These are phyloP conservation scores for Erethizon dorsatum DNA, from an alignment of 2,797 vertebrate species.

Conservation along the genomic window DNA sequence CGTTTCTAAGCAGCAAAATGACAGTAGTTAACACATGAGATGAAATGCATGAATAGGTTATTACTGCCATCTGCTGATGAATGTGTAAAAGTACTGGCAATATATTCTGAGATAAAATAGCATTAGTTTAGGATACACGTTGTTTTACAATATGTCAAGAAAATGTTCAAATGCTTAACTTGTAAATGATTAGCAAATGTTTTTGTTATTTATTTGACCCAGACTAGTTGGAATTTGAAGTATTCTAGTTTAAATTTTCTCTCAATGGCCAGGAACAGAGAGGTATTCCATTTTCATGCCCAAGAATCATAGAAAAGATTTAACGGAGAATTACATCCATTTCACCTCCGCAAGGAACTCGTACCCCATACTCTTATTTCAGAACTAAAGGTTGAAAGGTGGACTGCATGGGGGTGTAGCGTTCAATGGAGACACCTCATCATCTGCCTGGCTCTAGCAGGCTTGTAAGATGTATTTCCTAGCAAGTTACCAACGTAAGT, in stretches of 20 bases:
- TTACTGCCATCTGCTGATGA: conserved; percentile 76
- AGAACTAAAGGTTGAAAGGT: background rate
- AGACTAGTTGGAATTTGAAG: background rate
- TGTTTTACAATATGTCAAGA: conserved; percentile 15
- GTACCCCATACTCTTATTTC: background rate
- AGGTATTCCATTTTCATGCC: background rate
- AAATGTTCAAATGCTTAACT: conserved; percentile 5
- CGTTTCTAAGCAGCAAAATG: background rate
- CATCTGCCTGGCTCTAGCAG: background rate
- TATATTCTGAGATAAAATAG: background rate
- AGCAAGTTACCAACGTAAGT: background rate
- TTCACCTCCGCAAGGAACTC: background rate
- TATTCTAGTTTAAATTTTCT: background rate
- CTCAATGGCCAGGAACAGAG: background rate
- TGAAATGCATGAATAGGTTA: background rate
- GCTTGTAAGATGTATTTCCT: background rate
- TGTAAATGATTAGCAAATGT: background rate
- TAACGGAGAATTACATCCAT: background rate
- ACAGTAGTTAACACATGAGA: too few species aligned
- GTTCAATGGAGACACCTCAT: background rate
- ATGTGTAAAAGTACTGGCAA: background rate
- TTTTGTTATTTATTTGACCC: background rate
- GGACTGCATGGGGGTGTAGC: rapidly evolving
- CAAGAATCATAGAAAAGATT: background rate
- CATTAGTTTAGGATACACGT: background rate